phyloP scores from a whole-genome alignment of 2,888 invertebrate genomes.

The Notodonta ziczac region DNA sequence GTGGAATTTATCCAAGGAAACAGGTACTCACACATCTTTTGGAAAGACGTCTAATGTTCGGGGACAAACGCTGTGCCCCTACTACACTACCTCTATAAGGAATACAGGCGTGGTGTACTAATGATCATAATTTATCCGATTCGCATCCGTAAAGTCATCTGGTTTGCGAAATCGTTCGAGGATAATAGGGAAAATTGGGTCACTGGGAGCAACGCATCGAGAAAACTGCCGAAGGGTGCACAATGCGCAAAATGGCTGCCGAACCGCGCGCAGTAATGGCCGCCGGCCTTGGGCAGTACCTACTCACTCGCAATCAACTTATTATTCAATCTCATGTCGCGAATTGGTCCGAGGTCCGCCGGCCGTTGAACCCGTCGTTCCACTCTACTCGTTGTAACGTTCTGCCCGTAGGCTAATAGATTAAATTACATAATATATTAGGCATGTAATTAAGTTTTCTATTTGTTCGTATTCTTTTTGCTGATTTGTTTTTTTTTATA shows the following conservation, averaged over 20 bases:
- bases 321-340: conserved; percentile 85
- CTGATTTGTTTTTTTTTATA: neutral
- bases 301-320: conserved; percentile 78
- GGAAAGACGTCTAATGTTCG: too few relatives aligned
- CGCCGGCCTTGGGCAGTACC: conserved; percentile 74
- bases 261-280: conserved; percentile 69
- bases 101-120: neutral
- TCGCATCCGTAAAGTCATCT: neutral
- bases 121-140: conserved; percentile 11
- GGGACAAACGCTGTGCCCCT: too few relatives aligned
- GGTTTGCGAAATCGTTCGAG: conserved; percentile 12
- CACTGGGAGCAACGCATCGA: conserved; percentile 47
- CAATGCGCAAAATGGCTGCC: conserved; percentile 73
- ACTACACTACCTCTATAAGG: too few relatives aligned
- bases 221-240: conserved; percentile 56
- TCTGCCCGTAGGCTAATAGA: conserved; percentile 44
- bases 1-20: too few relatives aligned
- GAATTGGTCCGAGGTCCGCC: conserved; percentile 82
- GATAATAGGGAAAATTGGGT: conserved; percentile 48
- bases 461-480: too few relatives aligned
- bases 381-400: conserved; percentile 60
- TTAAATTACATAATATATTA: conserved; percentile 39
- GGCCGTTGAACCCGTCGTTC: conserved; percentile 72
- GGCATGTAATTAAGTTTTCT: conserved; percentile 31
- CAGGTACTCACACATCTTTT: too few relatives aligned